Evolutionary conservation across 2,888 invertebrate species (phyloP).

Genomic region (Lumbricus terrestris): DNA sequence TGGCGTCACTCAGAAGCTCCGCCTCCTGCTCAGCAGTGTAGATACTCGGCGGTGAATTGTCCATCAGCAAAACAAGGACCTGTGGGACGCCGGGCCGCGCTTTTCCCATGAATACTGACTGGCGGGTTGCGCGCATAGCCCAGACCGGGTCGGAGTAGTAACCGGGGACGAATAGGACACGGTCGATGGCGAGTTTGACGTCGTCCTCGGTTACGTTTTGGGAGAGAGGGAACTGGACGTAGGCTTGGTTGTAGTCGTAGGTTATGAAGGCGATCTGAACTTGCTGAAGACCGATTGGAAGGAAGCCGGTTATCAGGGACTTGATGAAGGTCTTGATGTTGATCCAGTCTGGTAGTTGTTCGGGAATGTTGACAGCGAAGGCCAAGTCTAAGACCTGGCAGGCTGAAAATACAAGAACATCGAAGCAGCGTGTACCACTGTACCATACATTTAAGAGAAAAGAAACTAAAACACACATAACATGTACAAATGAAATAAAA

Average conservation of each 20-base stretch:
- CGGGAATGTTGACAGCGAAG: slow-evolving; percentile 21
- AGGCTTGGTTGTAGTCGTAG: slow-evolving; percentile 21
- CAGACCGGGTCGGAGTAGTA: slow-evolving; percentile 20
- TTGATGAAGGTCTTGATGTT: slow-evolving; percentile 15
- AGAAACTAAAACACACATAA: not conserved
- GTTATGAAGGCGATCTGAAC: slow-evolving; percentile 24
- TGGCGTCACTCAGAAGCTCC: not conserved
- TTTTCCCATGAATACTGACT: not conserved
- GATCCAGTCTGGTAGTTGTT: not conserved
- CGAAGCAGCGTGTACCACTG: not conserved
- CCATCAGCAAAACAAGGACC: not conserved
- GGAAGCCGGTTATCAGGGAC: not conserved
- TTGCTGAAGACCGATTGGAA: slow-evolving; percentile 19
- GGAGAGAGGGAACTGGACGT: slow-evolving; percentile 5
- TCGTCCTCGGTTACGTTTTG: slow-evolving; percentile 10
- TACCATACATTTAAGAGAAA: too few relatives aligned
- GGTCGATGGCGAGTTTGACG: not conserved
- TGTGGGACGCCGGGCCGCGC: not conserved
- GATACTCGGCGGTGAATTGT: not conserved
- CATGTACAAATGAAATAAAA: too few relatives aligned
- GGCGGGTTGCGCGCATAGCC: slow-evolving; percentile 9
- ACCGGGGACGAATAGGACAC: not conserved
- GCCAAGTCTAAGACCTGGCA: slow-evolving; percentile 26
- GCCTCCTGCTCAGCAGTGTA: not conserved
- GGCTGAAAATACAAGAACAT: not conserved